A percentile compares a stretch with the other conserved stretches of the same genome.
Evolutionary conservation across 2,888 invertebrate genomes (phyloP).

Genomic region (Polymixis flavicincta): DNA sequence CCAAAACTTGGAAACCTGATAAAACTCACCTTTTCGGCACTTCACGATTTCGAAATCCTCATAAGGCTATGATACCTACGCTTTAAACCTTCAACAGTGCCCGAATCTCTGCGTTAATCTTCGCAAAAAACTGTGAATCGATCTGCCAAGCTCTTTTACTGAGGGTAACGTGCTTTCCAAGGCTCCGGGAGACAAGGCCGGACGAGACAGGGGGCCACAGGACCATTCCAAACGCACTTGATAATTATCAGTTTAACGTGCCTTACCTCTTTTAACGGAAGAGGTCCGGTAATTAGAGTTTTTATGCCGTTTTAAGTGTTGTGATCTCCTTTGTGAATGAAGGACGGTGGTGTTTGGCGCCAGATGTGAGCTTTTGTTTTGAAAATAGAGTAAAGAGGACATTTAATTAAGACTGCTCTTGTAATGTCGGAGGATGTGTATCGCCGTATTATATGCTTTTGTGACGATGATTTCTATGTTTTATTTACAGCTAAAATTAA

Average conservation of each 20-base stretch:
- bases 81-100: background rate
- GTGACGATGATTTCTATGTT: background rate
- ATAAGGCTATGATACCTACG: background rate
- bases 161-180: conserved; percentile 53
- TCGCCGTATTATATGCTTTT: background rate
- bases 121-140: conserved; percentile 41
- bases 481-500: background rate
- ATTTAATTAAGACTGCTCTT: background rate
- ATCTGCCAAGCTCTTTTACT: conserved; percentile 42
- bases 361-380: conserved; percentile 49
- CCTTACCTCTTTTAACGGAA: conserved; percentile 62
- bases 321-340: conserved; percentile 62
- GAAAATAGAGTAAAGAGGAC: conserved; percentile 14
- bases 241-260: conserved; percentile 65
- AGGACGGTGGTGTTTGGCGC: conserved; percentile 37
- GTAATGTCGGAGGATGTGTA: background rate
- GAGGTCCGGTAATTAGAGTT: conserved; percentile 61
- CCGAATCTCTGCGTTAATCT: conserved; percentile 35
- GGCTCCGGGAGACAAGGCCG: conserved; percentile 58
- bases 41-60: background rate
- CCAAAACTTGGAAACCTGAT: background rate
- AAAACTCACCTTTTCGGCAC: background rate
- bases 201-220: conserved; percentile 14
- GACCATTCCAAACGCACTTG: conserved; percentile 47
- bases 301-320: conserved; percentile 57